Evolutionary conservation across 2,888 invertebrate genomes (phyloP).

Genomic region (Pseudococcus jackbeardsleyi): DNA sequence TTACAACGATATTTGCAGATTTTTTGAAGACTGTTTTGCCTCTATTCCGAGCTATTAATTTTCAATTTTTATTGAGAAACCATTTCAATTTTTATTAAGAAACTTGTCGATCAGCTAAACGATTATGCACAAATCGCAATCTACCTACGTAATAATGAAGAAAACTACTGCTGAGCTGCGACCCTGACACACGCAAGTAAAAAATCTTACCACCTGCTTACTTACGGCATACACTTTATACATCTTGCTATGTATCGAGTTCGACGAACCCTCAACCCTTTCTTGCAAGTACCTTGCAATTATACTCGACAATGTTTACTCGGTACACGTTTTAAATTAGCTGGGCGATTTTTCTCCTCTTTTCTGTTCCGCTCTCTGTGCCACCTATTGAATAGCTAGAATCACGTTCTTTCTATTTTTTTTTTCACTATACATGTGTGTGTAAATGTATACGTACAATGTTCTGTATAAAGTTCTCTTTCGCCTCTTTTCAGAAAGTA

Average conservation of each 20-base stretch:
- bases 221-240: background rate
- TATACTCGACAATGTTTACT: constrained; percentile 37
- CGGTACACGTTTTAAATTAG: constrained; percentile 31
- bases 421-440: background rate
- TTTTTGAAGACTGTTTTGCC: too few species aligned
- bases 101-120: background rate
- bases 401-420: background rate
- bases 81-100: background rate
- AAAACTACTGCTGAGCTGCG: background rate
- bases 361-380: background rate
- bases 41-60: too few species aligned
- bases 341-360: constrained; percentile 10
- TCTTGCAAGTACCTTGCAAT: constrained; percentile 37
- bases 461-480: constrained; percentile 20
- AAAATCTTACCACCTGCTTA: constrained; percentile 22
- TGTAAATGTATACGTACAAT: background rate
- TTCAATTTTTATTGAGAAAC: too few species aligned
- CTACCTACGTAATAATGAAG: background rate
- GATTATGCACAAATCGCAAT: background rate
- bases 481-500: constrained; percentile 8
- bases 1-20: too few species aligned
- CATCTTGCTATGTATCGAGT: background rate
- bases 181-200: background rate
- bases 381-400: background rate
- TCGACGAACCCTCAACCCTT: constrained; percentile 33